Percentiles rank a stretch among this genome's conserved stretches.
phyloP scores from a whole-genome alignment of 2,888 invertebrate species.

The Hecatera dysodea region DNA sequence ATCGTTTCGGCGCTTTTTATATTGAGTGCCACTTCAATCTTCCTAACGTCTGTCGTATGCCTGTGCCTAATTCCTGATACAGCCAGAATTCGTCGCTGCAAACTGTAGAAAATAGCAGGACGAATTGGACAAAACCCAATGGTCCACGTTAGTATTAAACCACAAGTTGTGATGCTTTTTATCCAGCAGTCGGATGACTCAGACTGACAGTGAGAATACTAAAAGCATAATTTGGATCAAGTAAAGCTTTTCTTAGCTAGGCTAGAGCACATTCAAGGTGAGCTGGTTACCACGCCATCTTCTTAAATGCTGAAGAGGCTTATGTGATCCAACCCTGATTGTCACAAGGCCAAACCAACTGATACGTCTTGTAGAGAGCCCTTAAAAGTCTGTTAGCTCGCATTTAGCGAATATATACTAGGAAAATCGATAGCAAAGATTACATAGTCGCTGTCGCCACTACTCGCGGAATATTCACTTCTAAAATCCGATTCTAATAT shows the following conservation, averaged over 20 bases:
- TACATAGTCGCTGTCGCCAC: background rate
- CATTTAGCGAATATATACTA: slow-evolving; percentile 1
- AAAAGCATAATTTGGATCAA: background rate
- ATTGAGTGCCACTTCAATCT: background rate
- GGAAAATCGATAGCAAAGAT: slow-evolving; percentile 44
- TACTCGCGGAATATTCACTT: slow-evolving; percentile 5
- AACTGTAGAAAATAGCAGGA: background rate
- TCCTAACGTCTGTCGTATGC: background rate
- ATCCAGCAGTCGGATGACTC: background rate
- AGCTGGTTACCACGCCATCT: background rate
- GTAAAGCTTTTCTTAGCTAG: background rate
- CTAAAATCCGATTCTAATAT: slow-evolving; percentile 28
- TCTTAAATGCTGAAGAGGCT: too few species aligned
- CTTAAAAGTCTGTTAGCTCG: slow-evolving; percentile 31
- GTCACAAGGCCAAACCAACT: background rate
- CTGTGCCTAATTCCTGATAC: background rate
- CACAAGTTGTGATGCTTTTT: background rate
- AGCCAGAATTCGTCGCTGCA: background rate
- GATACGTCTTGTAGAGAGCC: slow-evolving; percentile 15
- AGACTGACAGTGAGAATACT: background rate
- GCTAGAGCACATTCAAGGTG: background rate
- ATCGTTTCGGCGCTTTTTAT: background rate
- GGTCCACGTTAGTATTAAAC: too few species aligned
- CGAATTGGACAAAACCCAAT: background rate
- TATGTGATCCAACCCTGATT: background rate